Evolutionary conservation across 2,797 vertebrate species (phyloP).

Genomic region (Lophius americanus): DNA sequence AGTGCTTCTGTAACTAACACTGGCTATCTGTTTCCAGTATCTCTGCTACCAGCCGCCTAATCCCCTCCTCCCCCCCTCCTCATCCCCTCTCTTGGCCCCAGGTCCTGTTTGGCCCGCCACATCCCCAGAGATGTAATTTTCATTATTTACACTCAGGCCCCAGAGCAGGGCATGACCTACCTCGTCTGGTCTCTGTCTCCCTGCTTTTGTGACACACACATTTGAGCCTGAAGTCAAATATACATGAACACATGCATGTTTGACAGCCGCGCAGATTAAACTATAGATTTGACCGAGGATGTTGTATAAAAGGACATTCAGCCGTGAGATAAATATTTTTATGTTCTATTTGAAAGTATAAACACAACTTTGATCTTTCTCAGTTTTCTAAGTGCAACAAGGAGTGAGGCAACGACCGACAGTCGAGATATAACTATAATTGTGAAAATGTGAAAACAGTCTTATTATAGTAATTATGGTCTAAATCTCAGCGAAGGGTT

Average conservation of each 20-base stretch:
- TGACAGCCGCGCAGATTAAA: constrained; percentile 15
- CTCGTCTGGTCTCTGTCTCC: constrained; percentile 34
- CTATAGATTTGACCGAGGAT: constrained; percentile 7
- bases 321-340: background rate
- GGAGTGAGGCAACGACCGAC: background rate
- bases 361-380: constrained; percentile 39
- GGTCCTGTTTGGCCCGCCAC: constrained; percentile 24
- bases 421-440: no score
- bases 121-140: constrained; percentile 58
- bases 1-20: constrained; percentile 64
- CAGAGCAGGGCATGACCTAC: constrained; percentile 35
- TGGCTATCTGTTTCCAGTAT: constrained; percentile 69
- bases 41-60: constrained; percentile 48
- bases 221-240: constrained; percentile 9
- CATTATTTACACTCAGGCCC: constrained; percentile 72
- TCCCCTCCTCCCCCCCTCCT: constrained; percentile 3
- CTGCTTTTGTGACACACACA: constrained; percentile 24
- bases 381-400: constrained; percentile 24
- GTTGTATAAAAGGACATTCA: constrained; percentile 12
- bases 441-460: no score
- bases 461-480: no score
- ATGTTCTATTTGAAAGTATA: constrained; percentile 7
- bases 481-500: no score
- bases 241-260: constrained; percentile 6
- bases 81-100: constrained; percentile 21